Conservation (phyloP, 2,797 vertebrate species). For the Huso huso region DNA sequence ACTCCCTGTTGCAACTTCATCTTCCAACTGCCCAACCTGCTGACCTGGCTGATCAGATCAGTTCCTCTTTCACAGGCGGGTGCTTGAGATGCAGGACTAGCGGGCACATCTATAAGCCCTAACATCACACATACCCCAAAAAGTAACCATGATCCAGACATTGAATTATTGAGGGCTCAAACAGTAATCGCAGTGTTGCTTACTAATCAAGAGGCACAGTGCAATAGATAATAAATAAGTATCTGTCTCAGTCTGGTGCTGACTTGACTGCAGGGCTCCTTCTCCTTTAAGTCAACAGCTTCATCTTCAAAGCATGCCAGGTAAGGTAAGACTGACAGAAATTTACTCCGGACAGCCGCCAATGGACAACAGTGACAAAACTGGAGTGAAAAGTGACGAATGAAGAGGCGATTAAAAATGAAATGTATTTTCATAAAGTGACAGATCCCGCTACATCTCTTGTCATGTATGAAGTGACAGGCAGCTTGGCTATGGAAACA, state of each 20-base stretch:
- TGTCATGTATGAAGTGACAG: not conserved
- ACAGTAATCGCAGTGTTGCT: not conserved
- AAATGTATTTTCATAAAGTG: constrained; percentile 6
- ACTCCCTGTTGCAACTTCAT: too few species aligned
- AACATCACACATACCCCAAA: too few species aligned
- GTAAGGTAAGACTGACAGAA: not conserved
- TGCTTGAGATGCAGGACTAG: too few species aligned
- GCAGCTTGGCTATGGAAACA: not conserved
- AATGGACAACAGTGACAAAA: not conserved
- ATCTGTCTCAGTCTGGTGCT: not conserved
- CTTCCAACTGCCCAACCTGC: too few species aligned
- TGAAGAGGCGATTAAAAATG: constrained; percentile 12
- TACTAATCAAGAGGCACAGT: not conserved
- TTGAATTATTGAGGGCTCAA: not conserved
- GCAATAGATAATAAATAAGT: not conserved
- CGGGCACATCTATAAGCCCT: too few species aligned
- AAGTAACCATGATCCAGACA: too few species aligned
- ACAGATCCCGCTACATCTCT: not conserved
- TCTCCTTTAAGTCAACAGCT: not conserved
- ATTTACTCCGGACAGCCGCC: not conserved
- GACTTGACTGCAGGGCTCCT: not conserved
- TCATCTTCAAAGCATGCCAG: not conserved
- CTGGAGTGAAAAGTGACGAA: constrained; percentile 3
- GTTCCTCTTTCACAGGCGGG: too few species aligned
- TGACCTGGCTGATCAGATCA: too few species aligned